A percentile compares a stretch with the other conserved stretches of the same genome.
Conservation (phyloP, 2,797 vertebrate genomes). For the Anniella stebbinsi region DNA sequence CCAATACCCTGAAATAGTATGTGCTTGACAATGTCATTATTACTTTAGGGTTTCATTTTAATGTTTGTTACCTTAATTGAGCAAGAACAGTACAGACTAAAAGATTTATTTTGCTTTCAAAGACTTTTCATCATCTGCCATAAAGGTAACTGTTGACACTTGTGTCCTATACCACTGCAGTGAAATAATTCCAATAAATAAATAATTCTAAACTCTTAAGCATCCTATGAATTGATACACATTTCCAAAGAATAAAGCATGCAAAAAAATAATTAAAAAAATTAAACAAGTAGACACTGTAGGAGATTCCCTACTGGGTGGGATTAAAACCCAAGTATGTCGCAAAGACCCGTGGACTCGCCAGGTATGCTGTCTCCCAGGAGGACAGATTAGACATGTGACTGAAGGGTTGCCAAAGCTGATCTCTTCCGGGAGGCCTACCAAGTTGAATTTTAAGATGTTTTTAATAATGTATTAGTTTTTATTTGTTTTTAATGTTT, state of each 20-base stretch:
- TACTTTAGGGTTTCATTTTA: neutral
- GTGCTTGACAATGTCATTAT: neutral
- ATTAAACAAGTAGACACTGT: neutral
- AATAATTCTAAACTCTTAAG: neutral
- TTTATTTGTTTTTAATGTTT: no score
- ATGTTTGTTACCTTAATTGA: neutral
- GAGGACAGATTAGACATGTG: no score
- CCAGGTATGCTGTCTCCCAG: no score
- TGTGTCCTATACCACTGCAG: neutral
- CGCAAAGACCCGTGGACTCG: no score
- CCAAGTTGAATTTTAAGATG: no score
- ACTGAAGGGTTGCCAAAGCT: no score
- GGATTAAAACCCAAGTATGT: no score
- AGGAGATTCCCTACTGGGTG: no score
- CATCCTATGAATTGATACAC: no score
- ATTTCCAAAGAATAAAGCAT: neutral
- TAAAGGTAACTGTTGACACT: neutral
- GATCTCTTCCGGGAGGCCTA: no score
- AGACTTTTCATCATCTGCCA: neutral
- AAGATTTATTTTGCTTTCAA: neutral
- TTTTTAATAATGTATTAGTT: no score
- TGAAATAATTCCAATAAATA: neutral
- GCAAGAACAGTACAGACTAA: neutral
- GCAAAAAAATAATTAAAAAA: neutral
- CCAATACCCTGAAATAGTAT: neutral